phyloP scores from a whole-genome alignment of 2,113 vertebrate species.

The Microcebus jonahi region DNA sequence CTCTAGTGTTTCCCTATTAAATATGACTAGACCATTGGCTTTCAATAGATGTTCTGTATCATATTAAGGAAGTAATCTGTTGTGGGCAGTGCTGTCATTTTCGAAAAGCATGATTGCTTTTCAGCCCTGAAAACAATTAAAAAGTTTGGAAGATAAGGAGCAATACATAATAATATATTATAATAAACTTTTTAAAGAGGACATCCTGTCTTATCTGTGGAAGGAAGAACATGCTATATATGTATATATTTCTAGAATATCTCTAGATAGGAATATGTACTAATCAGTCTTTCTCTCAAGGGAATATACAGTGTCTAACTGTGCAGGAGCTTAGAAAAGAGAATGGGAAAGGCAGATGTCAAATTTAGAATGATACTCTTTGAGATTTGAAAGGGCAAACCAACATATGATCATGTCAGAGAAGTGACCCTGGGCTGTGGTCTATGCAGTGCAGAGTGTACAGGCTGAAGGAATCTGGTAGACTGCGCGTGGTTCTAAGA shows the following conservation, averaged over 20 bases:
- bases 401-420: not conserved
- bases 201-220: not conserved
- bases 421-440: not conserved
- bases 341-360: not conserved
- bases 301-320: not conserved
- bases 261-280: not conserved
- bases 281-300: not conserved
- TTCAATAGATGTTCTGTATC: not conserved
- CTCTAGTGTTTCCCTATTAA: constrained; percentile 17
- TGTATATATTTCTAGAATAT: not conserved
- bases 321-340: not conserved
- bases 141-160: not conserved
- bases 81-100: not conserved
- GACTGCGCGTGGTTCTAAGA: not conserved
- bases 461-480: not conserved
- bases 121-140: not conserved
- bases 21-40: not conserved
- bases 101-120: not conserved
- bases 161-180: not conserved
- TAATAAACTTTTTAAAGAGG: not conserved
- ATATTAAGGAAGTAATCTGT: not conserved
- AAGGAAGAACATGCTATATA: not conserved
- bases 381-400: not conserved
- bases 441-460: too few species aligned
- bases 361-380: not conserved